Percentiles rank a stretch among this genome's conserved stretches.
Evolutionary conservation across 2,113 vertebrate genomes (phyloP).

Genomic region (Centropristis striata): DNA sequence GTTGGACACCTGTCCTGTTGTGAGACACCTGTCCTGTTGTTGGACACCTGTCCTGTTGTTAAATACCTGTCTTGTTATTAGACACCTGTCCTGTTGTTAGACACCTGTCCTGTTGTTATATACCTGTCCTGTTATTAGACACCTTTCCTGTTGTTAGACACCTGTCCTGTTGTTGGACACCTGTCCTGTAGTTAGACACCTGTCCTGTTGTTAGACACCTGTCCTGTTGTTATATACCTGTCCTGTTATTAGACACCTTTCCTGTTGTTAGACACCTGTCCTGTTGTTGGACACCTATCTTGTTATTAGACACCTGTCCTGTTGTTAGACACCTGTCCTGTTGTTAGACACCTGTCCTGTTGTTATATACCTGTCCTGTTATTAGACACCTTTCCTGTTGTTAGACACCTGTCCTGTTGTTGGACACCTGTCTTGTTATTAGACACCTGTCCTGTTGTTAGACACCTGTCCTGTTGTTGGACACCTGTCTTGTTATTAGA

Average conservation of each 20-base stretch:
- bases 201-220: background rate
- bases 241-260: too few species aligned
- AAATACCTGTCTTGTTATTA: too few species aligned
- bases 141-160: too few species aligned
- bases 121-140: too few species aligned
- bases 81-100: background rate
- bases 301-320: background rate
- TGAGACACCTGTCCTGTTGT: background rate
- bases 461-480: conserved; percentile 41
- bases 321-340: too few species aligned
- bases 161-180: background rate
- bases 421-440: too few species aligned
- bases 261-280: too few species aligned
- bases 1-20: background rate
- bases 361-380: too few species aligned
- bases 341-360: conserved; percentile 82
- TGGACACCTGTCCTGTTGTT: conserved; percentile 39
- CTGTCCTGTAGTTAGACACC: too few species aligned
- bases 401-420: background rate
- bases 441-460: too few species aligned
- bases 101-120: background rate
- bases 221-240: background rate
- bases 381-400: background rate
- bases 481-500: too few species aligned
- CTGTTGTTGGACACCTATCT: too few species aligned